Evolutionary conservation across 30 jellyfish, hydroid and myxozoan species (phyloP), one percentile per base, ranked within the genome.

Genomic region (Pseudorhiza aurosa): DNA sequence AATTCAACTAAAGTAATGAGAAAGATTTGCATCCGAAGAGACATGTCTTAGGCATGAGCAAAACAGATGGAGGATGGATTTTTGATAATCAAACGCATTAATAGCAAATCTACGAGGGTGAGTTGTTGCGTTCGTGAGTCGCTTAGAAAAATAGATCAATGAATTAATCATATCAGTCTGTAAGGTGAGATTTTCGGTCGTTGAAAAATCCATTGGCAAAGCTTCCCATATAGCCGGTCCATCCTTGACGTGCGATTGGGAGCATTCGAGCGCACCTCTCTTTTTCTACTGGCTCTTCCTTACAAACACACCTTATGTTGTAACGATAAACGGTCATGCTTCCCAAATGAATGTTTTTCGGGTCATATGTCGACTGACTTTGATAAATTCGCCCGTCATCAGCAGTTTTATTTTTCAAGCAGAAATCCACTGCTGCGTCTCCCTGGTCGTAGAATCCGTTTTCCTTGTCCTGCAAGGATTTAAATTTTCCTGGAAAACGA

Each of bases 181-280:
- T n/a, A n/a, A n/a, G n/a, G n/a, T n/a, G n/a, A n/a, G n/a, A n/a
- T 46, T 57, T 40, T 80, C 83, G 70, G 12, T 65, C 81, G 60
- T 87, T 87, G 49, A 58, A 87, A 26, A 77, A 82, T 27, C 99
- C 99, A 73, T 94, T 94, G 19, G 88, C 91, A 62, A 87, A 53
- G 31, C 88, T 62, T 30, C 99, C 99, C 99, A 94, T 94, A 40
- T 94, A 94, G 9, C 96, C 99, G 30, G 87, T 83, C 99, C 99
- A 94, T 12, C 97, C 99, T 58, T 94, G 99, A 29, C 77, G 85
- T 1, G 70, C 35, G 77, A 88, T 79, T 0, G 99, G 99, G 65
- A 94, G 71, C 68, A 94, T 90, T 55, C 68, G 75, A 1, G 95
- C 95, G 63, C 99, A 94, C 43, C 55, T 83, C 70, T 75, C 62